Conservation (phyloP, 1,140 invertebrate species). For the Pogonomyrmex californicus region DNA sequence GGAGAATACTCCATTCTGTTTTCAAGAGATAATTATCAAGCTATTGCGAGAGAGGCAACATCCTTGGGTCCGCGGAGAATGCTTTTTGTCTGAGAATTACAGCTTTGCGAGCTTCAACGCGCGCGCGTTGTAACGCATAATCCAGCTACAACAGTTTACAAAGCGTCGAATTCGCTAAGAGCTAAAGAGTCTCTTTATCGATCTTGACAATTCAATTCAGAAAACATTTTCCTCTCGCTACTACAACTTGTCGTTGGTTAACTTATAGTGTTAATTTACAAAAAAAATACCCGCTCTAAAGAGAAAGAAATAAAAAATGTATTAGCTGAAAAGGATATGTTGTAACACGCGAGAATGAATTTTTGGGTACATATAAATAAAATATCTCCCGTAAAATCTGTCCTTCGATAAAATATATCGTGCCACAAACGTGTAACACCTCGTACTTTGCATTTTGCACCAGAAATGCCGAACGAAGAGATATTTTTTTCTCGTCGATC, state of each 20-base stretch:
- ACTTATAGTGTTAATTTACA: slow-evolving; percentile 11
- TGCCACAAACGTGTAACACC: not conserved
- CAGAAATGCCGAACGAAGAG: slow-evolving; percentile 28
- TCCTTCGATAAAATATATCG: slow-evolving; percentile 6
- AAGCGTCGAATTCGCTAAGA: not conserved
- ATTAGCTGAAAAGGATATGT: not conserved
- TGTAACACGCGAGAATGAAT: not conserved
- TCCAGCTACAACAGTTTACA: slow-evolving; percentile 6
- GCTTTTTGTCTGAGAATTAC: slow-evolving; percentile 25
- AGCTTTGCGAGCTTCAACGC: not conserved
- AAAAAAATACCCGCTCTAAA: not conserved
- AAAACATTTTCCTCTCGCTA: not conserved
- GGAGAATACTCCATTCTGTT: slow-evolving; percentile 33
- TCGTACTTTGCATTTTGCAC: slow-evolving; percentile 5
- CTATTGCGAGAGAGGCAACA: not conserved
- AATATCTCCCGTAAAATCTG: slow-evolving; percentile 28
- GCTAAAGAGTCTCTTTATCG: not conserved
- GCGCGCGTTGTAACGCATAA: not conserved
- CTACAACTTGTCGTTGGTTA: slow-evolving; percentile 1
- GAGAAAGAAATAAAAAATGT: not conserved
- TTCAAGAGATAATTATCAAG: slow-evolving; percentile 54
- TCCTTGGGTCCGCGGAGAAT: not conserved
- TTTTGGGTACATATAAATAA: not conserved
- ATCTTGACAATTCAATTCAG: not conserved
- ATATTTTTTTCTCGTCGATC: slow-evolving; percentile 61